Evolutionary conservation across 2,888 invertebrate genomes (phyloP).

Genomic region (Nephrotoma flavescens): DNA sequence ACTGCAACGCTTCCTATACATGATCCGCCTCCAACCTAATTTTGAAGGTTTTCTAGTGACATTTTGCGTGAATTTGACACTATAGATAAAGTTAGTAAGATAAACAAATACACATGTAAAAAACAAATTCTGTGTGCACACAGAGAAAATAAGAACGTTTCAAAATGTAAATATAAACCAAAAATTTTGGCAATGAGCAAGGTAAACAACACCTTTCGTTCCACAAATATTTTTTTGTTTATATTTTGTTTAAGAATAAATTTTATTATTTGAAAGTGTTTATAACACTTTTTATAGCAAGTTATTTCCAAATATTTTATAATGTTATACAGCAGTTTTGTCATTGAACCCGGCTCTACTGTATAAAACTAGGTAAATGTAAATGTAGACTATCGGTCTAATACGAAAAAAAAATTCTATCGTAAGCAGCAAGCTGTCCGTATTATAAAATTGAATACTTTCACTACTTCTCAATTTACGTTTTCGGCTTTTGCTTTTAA

Average conservation of each 20-base stretch:
- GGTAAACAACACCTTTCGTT: background rate
- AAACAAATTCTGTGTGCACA: background rate
- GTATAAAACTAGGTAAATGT: too few relatives aligned
- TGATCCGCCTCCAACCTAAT: too few relatives aligned
- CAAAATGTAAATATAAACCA: background rate
- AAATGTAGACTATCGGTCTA: too few relatives aligned
- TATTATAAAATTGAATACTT: background rate
- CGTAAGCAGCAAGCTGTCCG: background rate
- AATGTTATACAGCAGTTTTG: too few relatives aligned
- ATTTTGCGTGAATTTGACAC: too few relatives aligned
- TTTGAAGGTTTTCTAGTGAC: too few relatives aligned
- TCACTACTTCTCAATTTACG: background rate
- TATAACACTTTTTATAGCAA: background rate
- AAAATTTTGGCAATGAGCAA: background rate
- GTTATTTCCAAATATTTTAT: background rate
- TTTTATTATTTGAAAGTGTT: background rate
- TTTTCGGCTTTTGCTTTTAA: background rate
- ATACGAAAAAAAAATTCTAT: background rate
- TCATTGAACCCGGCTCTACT: too few relatives aligned
- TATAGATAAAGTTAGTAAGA: background rate
- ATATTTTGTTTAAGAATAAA: background rate
- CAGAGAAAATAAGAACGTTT: background rate
- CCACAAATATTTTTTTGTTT: background rate
- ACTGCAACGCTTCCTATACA: too few relatives aligned
- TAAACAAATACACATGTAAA: background rate